Evolutionary conservation across 1,140 invertebrate genomes (phyloP), one percentile per base, ranked within the genome.

Genomic region (Anagrus nilaparvatae): DNA sequence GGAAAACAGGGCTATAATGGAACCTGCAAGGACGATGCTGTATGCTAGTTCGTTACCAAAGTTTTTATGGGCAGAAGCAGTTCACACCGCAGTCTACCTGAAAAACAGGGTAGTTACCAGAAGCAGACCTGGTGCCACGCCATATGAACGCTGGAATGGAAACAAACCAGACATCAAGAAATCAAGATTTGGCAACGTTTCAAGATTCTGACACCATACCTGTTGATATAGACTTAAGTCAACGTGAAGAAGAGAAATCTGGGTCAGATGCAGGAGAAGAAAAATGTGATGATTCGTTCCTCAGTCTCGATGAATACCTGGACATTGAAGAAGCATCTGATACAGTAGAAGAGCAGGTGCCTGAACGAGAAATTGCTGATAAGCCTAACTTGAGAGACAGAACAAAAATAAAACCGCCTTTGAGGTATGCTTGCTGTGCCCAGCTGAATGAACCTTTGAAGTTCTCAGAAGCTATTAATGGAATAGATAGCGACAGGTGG

Each of bases 151-250:
- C 24, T 68, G 63, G 59, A 52, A 46, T 54, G 56, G 57, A 41
- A 47, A 43, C 44, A 63, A 60, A 56, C 67, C 69, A 49, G 58
- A 71, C 54, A 48, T 73, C 17, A 37, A 27, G n/a, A n/a, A n/a
- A n/a, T n/a, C n/a, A n/a, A n/a, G n/a, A n/a, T 12, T n/a, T n/a
- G n/a, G n/a, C n/a, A n/a, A n/a, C n/a, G n/a, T n/a, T n/a, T n/a
- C n/a, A n/a, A n/a, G n/a, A n/a, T n/a, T n/a, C n/a, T n/a, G n/a
- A n/a, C n/a, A n/a, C n/a, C n/a, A n/a, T n/a, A n/a, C n/a, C n/a
- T n/a, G n/a, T n/a, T n/a, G n/a, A n/a, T n/a, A n/a, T n/a, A n/a
- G n/a, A n/a, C n/a, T n/a, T n/a, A n/a, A n/a, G n/a, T n/a, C n/a
- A n/a, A n/a, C n/a, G n/a, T n/a, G n/a, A 18, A 24, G 20, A 6